phyloP scores from a whole-genome alignment of 2,888 invertebrate genomes.

The Sinodicranocentrus sp. region DNA sequence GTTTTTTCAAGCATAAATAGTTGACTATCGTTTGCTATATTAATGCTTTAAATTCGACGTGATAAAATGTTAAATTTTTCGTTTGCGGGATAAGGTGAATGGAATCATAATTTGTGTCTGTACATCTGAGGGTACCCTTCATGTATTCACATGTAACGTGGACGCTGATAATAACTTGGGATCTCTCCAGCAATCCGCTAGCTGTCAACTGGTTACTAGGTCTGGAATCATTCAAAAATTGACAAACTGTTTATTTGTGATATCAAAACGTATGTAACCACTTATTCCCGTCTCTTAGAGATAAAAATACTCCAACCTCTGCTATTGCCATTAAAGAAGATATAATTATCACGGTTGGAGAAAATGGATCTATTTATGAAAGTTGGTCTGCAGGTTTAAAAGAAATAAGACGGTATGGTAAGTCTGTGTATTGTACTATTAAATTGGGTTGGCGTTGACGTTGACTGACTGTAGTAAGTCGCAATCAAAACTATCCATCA shows the following conservation, averaged over 20 bases:
- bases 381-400: slow-evolving; percentile 38
- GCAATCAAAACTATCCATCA: too few species aligned
- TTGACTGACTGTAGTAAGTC: too few species aligned
- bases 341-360: slow-evolving; percentile 70
- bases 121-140: slow-evolving; percentile 39
- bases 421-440: neutral
- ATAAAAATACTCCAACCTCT: slow-evolving; percentile 66
- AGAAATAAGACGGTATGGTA: slow-evolving; percentile 40
- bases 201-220: slow-evolving; percentile 29
- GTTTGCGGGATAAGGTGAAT: slow-evolving; percentile 13
- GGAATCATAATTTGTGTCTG: slow-evolving; percentile 40
- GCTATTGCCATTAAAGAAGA: slow-evolving; percentile 64
- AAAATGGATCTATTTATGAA: slow-evolving; percentile 74
- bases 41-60: neutral
- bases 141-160: slow-evolving; percentile 30
- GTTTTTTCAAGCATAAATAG: too few species aligned
- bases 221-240: too few species aligned
- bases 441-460: too few species aligned
- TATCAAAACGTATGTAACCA: neutral
- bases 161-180: slow-evolving; percentile 30
- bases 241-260: neutral
- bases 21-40: too few species aligned
- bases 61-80: neutral
- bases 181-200: slow-evolving; percentile 7
- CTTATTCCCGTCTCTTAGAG: neutral